phyloP scores from a whole-genome alignment of 1,140 invertebrate species.

The Drosophila nigromelanica region DNA sequence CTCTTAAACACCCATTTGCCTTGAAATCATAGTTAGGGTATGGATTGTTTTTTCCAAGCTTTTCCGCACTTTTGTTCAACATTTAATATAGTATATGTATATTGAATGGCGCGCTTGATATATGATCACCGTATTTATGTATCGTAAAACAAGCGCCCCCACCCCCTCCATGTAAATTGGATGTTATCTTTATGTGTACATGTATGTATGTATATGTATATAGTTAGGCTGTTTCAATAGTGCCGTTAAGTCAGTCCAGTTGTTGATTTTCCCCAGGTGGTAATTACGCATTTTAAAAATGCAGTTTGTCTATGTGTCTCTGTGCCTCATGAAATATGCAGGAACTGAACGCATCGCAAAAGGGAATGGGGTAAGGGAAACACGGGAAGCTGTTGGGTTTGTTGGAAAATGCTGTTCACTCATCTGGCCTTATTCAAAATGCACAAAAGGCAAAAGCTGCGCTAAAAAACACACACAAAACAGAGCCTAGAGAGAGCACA shows the following conservation, averaged over 20 bases:
- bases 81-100: background rate
- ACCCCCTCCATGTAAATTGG: slow-evolving; percentile 4
- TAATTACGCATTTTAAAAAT: slow-evolving; percentile 49
- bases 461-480: background rate
- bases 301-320: slow-evolving; percentile 26
- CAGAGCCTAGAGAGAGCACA: background rate
- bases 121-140: slow-evolving; percentile 19
- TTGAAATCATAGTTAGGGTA: background rate
- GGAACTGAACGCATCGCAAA: background rate
- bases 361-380: background rate
- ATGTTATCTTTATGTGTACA: slow-evolving; percentile 11
- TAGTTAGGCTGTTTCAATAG: background rate
- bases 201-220: background rate
- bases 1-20: background rate
- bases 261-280: slow-evolving; percentile 41
- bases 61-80: background rate
- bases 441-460: slow-evolving; percentile 20
- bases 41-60: background rate
- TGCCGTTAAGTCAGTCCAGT: slow-evolving; percentile 16
- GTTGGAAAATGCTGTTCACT: background rate
- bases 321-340: slow-evolving; percentile 42
- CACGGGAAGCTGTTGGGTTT: background rate
- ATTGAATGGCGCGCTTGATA: slow-evolving; percentile 17
- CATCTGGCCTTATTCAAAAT: slow-evolving; percentile 33
- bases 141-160: background rate